Base-by-base conservation (phyloP, 1,140 invertebrate genomes). In the Orchestia grillus region DNA sequence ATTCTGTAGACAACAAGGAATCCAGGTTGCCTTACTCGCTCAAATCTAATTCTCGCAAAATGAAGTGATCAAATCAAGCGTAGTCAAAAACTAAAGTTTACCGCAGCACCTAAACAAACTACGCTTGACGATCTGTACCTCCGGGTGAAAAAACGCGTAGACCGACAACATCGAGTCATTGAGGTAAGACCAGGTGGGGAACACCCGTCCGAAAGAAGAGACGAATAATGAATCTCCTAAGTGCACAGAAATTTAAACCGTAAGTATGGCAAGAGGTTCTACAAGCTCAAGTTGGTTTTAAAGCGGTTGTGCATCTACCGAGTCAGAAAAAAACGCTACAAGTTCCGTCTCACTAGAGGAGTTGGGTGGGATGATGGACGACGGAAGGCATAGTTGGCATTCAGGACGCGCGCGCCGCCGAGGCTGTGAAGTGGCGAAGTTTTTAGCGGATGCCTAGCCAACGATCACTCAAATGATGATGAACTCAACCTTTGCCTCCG, bases 391-490 rank as follows among this genome's bases (percentile, higher is more conserved):
- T 77, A 23, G 62, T 77, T 77, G 62, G 62, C 62, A 77, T 77
- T 15, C 62, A 77, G 36, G 62, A 8, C 62, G 11, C 62, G 62
- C 36, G 28, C 62, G 28, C 15, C 62, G 62, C 36, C 28, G 62
- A 77, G 62, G 62, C 62, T 77, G 62, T 77, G 62, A 77, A 77
- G 62, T 77, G 62, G 1, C 62, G 1, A 77, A 77, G 62, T 77
- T 77, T 77, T 77, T 77, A 77, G 62, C 28, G 62, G 11, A 15
- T 28, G 62, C 62, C 62, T 23, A 28, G 11, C 62, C 62, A 28
- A 77, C 62, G 62, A 77, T 77, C 62, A 77, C 62, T 77, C 62
- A 77, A 77, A 77, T 77, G 62, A 77, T 77, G 62, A 77, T 77
- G 62, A 77, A 77, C 62, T 8, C 11, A 77, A 77, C 62, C 62